These are phyloP conservation scores for Actinernus sp. DNA, from an alignment of 92 coral and sea anemone genomes.

Conservation along the genomic window DNA sequence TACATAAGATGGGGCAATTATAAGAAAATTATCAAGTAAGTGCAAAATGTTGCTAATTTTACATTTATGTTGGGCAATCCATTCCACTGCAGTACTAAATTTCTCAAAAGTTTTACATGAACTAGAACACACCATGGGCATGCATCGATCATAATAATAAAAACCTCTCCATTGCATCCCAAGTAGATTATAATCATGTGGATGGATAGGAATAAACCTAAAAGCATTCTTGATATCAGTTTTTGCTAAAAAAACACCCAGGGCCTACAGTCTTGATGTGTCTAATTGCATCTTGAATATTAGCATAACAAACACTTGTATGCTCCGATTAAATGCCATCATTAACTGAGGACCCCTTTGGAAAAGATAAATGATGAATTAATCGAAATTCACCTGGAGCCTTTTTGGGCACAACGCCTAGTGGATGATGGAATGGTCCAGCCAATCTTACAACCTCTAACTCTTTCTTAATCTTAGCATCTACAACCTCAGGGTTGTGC, in stretches of 20 bases:
- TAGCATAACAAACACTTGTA: constrained; percentile 43
- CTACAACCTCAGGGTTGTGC: constrained; percentile 46
- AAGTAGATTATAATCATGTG: constrained; percentile 33
- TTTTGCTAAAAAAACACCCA: constrained; percentile 40
- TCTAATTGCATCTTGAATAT: constrained; percentile 42
- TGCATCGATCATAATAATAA: constrained; percentile 31
- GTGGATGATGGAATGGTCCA: constrained; percentile 50
- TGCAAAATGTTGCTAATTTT: constrained; percentile 26
- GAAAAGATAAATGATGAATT: constrained; percentile 57
- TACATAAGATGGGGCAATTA: constrained; percentile 4
- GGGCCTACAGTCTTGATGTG: constrained; percentile 23
- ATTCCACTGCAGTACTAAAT: constrained; percentile 45
- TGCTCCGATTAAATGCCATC: constrained; percentile 31
- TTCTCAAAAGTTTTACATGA: constrained; percentile 50
- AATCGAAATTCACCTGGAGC: constrained; percentile 43
- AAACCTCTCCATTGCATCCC: constrained; percentile 34
- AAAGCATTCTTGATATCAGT: constrained; percentile 51
- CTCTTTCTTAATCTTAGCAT: constrained; percentile 48
- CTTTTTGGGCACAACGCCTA: constrained; percentile 61
- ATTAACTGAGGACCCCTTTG: constrained; percentile 49
- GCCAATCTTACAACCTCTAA: constrained; percentile 25
- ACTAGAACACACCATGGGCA: constrained; percentile 60
- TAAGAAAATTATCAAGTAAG: constrained; percentile 34
- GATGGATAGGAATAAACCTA: constrained; percentile 43
- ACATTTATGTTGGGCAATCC: constrained; percentile 33